Conservation (phyloP, 1,140 invertebrate genomes). For the Brachionus sp. region DNA sequence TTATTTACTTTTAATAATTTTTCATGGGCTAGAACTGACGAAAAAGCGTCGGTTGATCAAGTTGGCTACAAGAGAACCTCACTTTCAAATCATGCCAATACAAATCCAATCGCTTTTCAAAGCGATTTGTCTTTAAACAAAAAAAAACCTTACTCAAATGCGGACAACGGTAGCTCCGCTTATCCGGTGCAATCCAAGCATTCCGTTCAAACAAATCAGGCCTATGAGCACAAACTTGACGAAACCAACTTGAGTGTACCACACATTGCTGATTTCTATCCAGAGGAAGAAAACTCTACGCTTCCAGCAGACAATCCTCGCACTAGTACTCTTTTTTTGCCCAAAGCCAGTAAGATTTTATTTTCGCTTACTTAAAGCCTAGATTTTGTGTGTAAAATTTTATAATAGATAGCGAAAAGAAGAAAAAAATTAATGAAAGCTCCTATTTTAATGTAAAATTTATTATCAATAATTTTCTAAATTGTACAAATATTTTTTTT, state of each 20-base stretch:
- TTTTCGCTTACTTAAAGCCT: background rate
- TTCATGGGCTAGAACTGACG: background rate
- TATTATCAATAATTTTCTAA: background rate
- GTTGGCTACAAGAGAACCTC: constrained; percentile 28
- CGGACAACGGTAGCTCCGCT: background rate
- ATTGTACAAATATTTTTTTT: background rate
- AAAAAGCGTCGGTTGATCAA: constrained; percentile 9
- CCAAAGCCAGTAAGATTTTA: constrained; percentile 33
- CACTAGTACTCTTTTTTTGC: constrained; percentile 36
- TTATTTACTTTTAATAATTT: background rate
- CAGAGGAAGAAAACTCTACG: background rate
- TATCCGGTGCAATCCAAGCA: background rate
- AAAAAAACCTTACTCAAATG: background rate
- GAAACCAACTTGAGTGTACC: constrained; percentile 35
- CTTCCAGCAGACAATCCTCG: constrained; percentile 33
- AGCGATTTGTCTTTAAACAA: constrained; percentile 33
- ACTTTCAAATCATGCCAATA: constrained; percentile 6
- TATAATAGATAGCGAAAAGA: constrained; percentile 21
- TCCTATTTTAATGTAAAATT: constrained; percentile 43
- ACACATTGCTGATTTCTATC: constrained; percentile 43
- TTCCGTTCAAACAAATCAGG: constrained; percentile 37
- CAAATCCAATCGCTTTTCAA: constrained; percentile 19
- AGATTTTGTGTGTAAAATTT: background rate
- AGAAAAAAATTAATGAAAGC: constrained; percentile 33
- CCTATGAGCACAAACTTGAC: background rate